These are phyloP conservation scores for Buceros bicornis DNA, from an alignment of 2,797 vertebrate species.

Conservation along the genomic window DNA sequence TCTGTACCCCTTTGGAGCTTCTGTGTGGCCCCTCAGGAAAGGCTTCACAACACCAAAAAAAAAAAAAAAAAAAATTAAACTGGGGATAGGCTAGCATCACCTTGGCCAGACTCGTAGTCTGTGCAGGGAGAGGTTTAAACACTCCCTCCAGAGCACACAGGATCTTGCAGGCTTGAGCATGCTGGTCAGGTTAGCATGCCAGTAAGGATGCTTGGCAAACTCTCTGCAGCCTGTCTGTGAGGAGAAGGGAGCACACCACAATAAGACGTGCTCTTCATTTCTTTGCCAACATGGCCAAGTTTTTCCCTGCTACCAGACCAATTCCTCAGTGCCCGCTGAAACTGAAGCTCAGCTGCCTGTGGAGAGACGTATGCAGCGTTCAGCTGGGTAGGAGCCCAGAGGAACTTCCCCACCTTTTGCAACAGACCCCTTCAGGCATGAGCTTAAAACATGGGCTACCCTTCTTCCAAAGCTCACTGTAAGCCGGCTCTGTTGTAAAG, in stretches of 20 bases:
- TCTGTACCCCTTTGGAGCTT: background rate
- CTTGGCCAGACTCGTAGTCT: conserved; percentile 56
- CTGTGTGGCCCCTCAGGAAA: background rate
- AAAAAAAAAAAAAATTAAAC: background rate
- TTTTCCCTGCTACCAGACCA: background rate
- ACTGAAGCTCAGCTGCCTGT: background rate
- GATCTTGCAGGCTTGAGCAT: conserved; percentile 30
- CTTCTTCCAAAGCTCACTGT: background rate
- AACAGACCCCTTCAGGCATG: background rate
- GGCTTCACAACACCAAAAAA: background rate
- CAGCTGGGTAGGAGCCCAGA: background rate
- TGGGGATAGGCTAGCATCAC: background rate
- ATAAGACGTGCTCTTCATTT: background rate
- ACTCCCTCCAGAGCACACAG: background rate
- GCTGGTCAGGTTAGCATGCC: background rate
- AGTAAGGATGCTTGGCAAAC: background rate
- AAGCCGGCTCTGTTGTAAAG: background rate
- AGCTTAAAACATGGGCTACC: background rate
- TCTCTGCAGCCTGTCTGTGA: background rate
- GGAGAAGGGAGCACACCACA: background rate
- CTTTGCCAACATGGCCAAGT: background rate
- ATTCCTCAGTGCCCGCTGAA: background rate
- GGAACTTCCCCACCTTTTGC: background rate
- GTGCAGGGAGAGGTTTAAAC: conserved; percentile 10
- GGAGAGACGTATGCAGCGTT: background rate